A percentile compares a stretch with the other conserved stretches of the same genome.
These are phyloP conservation scores for Diloba caeruleocephala DNA, from an alignment of 2,888 invertebrate genomes.

Conservation along the genomic window DNA sequence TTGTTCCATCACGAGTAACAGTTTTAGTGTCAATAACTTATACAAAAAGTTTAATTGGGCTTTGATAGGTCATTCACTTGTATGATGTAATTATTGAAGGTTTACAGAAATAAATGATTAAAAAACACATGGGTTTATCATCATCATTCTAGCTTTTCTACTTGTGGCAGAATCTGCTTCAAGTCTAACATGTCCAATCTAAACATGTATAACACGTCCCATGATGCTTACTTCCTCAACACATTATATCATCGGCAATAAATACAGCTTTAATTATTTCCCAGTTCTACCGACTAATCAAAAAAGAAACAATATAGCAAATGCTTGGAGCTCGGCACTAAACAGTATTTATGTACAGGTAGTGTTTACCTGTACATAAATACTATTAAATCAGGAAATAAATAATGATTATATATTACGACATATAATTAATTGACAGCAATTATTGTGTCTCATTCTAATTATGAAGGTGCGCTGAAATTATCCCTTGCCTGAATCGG, in stretches of 20 bases:
- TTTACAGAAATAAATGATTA: constrained; percentile 14
- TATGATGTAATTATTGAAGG: constrained; percentile 22
- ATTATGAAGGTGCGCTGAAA: constrained; percentile 12
- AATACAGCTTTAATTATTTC: background rate
- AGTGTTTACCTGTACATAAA: background rate
- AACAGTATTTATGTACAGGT: too few species aligned
- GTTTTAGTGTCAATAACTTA: constrained; percentile 43
- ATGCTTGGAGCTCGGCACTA: constrained; percentile 11
- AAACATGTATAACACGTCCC: too few species aligned
- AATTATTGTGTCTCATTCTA: constrained; percentile 24
- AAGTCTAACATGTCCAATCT: too few species aligned
- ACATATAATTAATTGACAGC: constrained; percentile 11
- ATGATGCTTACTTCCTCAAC: too few species aligned
- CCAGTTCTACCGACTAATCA: too few species aligned
- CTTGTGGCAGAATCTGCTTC: too few species aligned
- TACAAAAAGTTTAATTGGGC: constrained; percentile 34
- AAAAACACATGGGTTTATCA: too few species aligned
- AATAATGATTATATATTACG: constrained; percentile 6
- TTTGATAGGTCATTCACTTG: constrained; percentile 25
- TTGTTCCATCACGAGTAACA: constrained; percentile 13
- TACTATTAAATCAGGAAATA: constrained; percentile 13
- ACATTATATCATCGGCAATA: too few species aligned
- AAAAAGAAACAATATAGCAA: background rate
- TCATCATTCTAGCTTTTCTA: too few species aligned
- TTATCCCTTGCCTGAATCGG: constrained; percentile 38